phyloP scores from a whole-genome alignment of 2,113 vertebrate species.

The Asarcornis scutulata region DNA sequence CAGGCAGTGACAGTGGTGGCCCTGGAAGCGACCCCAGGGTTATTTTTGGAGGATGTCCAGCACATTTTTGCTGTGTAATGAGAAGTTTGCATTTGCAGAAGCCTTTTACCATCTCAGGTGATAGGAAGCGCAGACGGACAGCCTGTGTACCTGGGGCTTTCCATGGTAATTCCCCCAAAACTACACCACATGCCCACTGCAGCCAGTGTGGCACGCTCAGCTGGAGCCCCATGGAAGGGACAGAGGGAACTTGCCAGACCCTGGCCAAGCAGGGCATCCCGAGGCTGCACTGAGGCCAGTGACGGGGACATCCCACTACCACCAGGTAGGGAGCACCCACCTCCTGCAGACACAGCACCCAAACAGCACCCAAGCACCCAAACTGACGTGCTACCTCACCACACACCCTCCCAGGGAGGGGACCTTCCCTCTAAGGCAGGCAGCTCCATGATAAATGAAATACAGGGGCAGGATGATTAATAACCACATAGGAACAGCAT shows the following conservation, averaged over 20 bases:
- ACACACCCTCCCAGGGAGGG: neutral
- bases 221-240: fast-evolving
- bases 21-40: fast-evolving
- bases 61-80: neutral
- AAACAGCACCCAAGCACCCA: neutral
- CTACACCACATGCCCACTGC: neutral
- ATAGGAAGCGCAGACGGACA: neutral
- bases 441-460: neutral
- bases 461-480: slow-evolving; percentile 16
- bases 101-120: fast-evolving
- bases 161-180: neutral
- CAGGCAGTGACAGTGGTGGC: neutral
- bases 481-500: neutral
- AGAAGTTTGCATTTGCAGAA: neutral
- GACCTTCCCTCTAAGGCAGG: neutral
- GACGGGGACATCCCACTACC: neutral
- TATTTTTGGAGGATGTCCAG: neutral
- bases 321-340: fast-evolving
- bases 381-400: fast-evolving
- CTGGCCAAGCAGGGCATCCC: neutral
- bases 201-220: fast-evolving
- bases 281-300: fast-evolving
- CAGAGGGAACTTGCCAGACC: fast-evolving
- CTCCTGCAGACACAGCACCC: neutral
- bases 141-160: fast-evolving